phyloP scores from a whole-genome alignment of 2,888 invertebrate genomes.

The Atethmia centrago region DNA sequence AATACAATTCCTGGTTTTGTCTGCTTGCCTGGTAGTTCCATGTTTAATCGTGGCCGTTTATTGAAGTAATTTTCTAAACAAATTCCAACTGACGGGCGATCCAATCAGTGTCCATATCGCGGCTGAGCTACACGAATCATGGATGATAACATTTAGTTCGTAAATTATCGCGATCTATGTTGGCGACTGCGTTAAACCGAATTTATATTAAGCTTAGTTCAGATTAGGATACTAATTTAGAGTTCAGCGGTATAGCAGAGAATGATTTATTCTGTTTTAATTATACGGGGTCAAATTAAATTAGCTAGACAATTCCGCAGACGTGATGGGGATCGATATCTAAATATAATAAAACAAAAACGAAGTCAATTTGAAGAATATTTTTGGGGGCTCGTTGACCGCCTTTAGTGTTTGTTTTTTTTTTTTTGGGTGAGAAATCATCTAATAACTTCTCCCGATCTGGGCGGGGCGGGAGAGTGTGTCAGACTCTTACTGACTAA shows the following conservation, averaged over 20 bases:
- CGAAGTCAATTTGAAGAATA: no score
- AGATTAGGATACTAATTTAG: background rate
- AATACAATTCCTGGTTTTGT: background rate
- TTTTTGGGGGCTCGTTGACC: no score
- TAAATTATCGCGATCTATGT: conserved; percentile 31
- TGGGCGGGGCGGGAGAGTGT: no score
- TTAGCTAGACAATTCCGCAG: no score
- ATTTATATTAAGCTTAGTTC: conserved; percentile 35
- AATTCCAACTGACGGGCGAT: background rate
- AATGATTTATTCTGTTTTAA: background rate
- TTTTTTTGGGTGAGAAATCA: no score
- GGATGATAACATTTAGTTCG: conserved; percentile 22
- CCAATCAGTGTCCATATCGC: background rate
- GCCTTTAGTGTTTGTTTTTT: no score
- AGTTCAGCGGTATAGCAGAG: background rate
- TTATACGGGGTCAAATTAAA: no score
- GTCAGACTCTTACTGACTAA: no score
- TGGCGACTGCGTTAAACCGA: background rate
- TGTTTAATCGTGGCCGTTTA: background rate
- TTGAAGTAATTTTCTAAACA: background rate
- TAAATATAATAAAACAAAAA: no score
- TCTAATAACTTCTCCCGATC: no score
- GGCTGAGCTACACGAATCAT: conserved; percentile 43
- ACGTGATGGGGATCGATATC: no score
- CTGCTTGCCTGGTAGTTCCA: background rate